Conservation (phyloP, 2,888 invertebrate species). For the Limnephilus marmoratus region DNA sequence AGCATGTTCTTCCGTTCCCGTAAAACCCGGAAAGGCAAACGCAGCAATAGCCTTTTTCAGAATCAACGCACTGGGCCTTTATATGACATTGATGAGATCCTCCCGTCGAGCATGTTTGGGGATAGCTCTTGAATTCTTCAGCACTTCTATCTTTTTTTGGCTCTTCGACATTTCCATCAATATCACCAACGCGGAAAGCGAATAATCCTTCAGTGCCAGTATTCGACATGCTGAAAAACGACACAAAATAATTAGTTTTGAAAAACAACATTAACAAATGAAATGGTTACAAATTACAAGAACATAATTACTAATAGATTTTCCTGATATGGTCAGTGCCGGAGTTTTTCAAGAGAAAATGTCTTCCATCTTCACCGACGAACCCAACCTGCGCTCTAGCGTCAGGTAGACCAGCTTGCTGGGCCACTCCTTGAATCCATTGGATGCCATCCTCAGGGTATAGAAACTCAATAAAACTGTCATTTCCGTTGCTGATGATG, state of each 20-base stretch:
- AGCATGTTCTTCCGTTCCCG: conserved; percentile 95
- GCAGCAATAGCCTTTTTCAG: conserved; percentile 92
- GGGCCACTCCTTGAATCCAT: conserved; percentile 91
- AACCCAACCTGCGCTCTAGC: conserved; percentile 96
- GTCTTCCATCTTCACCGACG: conserved; percentile 88
- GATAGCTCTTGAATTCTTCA: conserved; percentile 69
- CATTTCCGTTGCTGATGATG: conserved; percentile 83
- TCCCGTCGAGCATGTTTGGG: conserved; percentile 79
- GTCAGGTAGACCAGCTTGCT: conserved; percentile 88
- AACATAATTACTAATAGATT: conserved; percentile 84
- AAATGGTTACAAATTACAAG: background rate
- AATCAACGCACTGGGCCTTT: conserved; percentile 89
- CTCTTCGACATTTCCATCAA: conserved; percentile 80
- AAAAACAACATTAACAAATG: background rate
- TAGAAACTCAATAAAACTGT: conserved; percentile 90
- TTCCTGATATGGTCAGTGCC: conserved; percentile 93
- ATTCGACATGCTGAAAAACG: conserved; percentile 87
- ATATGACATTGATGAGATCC: conserved; percentile 87
- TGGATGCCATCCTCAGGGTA: conserved; percentile 93
- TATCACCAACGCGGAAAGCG: conserved; percentile 89
- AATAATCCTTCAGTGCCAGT: conserved; percentile 90
- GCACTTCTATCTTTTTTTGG: conserved; percentile 77
- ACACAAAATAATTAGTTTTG: conserved; percentile 9
- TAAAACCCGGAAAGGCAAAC: conserved; percentile 89
- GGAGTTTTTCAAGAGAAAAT: conserved; percentile 88